Percentiles rank a stretch among this genome's conserved stretches.
Conservation (phyloP, 2,888 invertebrate species). For the Adelognathus sp. region DNA sequence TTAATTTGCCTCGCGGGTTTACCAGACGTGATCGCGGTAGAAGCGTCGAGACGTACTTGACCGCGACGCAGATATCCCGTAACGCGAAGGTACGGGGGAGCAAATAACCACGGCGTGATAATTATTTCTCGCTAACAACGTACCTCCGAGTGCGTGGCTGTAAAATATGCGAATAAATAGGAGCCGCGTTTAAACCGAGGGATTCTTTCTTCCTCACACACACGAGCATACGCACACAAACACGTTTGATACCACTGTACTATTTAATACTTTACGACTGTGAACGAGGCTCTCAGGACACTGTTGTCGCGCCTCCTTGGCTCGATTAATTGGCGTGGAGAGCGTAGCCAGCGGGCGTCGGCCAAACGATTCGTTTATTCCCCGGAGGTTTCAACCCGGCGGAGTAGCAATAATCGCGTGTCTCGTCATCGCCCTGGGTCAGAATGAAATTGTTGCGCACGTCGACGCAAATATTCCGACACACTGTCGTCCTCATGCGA, state of each 20-base stretch:
- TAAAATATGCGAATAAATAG: slow-evolving; percentile 56
- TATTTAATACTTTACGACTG: slow-evolving; percentile 4
- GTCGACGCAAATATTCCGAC: background rate
- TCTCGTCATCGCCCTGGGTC: background rate
- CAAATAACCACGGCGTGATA: slow-evolving; percentile 49
- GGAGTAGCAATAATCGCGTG: slow-evolving; percentile 5
- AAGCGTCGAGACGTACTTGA: background rate
- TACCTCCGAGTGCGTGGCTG: too few relatives aligned
- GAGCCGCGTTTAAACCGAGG: slow-evolving; percentile 15
- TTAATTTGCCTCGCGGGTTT: slow-evolving; percentile 8
- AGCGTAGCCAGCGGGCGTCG: slow-evolving; percentile 5
- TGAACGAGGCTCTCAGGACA: background rate
- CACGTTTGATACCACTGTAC: background rate
- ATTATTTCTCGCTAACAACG: slow-evolving; percentile 59
- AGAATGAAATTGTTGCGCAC: background rate
- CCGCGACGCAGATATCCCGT: background rate
- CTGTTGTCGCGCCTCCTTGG: slow-evolving; percentile 15
- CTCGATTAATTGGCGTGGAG: slow-evolving; percentile 37
- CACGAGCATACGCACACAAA: background rate
- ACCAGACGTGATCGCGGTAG: background rate
- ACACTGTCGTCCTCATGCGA: background rate
- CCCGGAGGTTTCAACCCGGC: slow-evolving; percentile 4
- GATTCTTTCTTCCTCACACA: background rate
- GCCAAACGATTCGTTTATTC: slow-evolving; percentile 33
- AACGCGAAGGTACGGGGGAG: slow-evolving; percentile 21